Percentiles rank a stretch among this genome's conserved stretches.
Evolutionary conservation across 2,888 invertebrate species (phyloP).

Genomic region (Cetonia aurata): DNA sequence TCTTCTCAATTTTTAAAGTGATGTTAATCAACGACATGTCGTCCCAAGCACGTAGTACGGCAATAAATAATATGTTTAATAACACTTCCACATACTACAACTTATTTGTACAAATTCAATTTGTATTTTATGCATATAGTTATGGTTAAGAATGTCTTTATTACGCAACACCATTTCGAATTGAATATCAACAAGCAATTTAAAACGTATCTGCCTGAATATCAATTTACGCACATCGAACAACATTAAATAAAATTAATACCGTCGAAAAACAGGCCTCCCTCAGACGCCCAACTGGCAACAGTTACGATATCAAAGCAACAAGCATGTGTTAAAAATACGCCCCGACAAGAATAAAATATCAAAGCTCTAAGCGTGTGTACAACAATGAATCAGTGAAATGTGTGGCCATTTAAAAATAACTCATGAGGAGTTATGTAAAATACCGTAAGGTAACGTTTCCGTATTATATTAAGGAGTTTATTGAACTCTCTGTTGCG

Average conservation of each 20-base stretch:
- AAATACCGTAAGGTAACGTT: constrained; percentile 41
- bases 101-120: too few species aligned
- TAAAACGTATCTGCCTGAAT: constrained; percentile 12
- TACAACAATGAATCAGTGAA: constrained; percentile 41
- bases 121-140: too few species aligned
- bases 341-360: constrained; percentile 28
- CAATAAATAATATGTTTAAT: constrained; percentile 3
- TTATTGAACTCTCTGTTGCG: constrained; percentile 31
- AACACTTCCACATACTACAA: not conserved
- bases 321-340: constrained; percentile 22
- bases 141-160: too few species aligned
- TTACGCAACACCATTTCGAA: too few species aligned
- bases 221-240: constrained; percentile 27
- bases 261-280: constrained; percentile 5
- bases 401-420: constrained; percentile 37
- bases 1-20: constrained; percentile 32
- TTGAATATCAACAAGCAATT: not conserved
- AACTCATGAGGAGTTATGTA: constrained; percentile 35
- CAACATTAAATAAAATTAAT: constrained; percentile 16
- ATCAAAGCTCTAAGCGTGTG: constrained; percentile 39
- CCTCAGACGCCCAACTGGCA: constrained; percentile 3
- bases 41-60: constrained; percentile 4
- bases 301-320: constrained; percentile 25
- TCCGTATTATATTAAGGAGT: constrained; percentile 36
- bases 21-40: constrained; percentile 17